These are phyloP conservation scores for Galeopsomyia nigrocyanea DNA, from an alignment of 2,888 invertebrate species.

Conservation along the genomic window DNA sequence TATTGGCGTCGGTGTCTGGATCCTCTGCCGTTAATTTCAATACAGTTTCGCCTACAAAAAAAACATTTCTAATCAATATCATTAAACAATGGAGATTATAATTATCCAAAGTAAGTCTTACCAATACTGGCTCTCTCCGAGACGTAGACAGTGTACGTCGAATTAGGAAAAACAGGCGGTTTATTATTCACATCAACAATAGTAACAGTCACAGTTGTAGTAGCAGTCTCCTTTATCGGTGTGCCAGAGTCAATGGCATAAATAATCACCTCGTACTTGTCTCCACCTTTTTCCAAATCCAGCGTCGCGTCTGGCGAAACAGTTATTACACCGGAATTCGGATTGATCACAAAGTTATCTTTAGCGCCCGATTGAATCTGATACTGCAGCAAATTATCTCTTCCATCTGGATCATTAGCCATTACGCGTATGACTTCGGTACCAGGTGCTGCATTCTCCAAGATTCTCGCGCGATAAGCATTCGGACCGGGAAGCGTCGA, in stretches of 20 bases:
- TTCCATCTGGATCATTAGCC: constrained; percentile 85
- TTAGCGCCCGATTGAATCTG: constrained; percentile 81
- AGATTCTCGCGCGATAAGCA: constrained; percentile 79
- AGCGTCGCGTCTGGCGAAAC: constrained; percentile 81
- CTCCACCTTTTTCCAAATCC: constrained; percentile 78
- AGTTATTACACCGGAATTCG: constrained; percentile 79
- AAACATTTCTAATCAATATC: background rate
- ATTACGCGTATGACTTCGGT: constrained; percentile 78
- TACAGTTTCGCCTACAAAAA: constrained; percentile 71
- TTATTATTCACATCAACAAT: constrained; percentile 87
- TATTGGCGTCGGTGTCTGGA: constrained; percentile 77
- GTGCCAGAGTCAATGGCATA: constrained; percentile 82
- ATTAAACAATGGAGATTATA: background rate
- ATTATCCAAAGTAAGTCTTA: constrained; percentile 24
- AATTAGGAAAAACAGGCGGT: constrained; percentile 80
- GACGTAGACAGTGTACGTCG: constrained; percentile 77
- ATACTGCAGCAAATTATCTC: constrained; percentile 78
- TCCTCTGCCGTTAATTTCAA: constrained; percentile 78
- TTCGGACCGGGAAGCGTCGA: constrained; percentile 75
- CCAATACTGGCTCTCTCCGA: constrained; percentile 78
- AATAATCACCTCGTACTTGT: constrained; percentile 79
- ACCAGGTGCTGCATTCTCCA: constrained; percentile 79
- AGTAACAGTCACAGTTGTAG: constrained; percentile 80
- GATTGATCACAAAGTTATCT: constrained; percentile 83
- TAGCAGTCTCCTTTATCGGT: constrained; percentile 83